Evolutionary conservation across 92 coral and sea anemone species (phyloP).

Genomic region (Zoanthus solanderi): DNA sequence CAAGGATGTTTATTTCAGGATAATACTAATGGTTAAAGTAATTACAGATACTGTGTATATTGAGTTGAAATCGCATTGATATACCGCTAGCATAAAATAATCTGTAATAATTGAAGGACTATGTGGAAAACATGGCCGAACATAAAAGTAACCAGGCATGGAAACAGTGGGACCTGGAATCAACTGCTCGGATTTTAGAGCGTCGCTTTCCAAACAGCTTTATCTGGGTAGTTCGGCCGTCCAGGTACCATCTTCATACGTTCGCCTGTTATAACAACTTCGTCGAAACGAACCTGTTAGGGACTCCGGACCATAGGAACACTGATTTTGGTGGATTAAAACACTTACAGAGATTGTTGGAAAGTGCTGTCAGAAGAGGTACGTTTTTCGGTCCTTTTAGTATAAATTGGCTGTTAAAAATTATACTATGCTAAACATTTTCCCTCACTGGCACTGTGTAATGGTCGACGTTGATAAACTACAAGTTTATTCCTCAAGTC

Average conservation of each 20-base stretch:
- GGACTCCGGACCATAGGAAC: slow-evolving; percentile 94
- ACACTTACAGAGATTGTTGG: slow-evolving; percentile 76
- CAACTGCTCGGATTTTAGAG: slow-evolving; percentile 84
- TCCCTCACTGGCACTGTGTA: no score
- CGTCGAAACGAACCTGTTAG: slow-evolving; percentile 84
- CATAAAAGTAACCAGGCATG: slow-evolving; percentile 83
- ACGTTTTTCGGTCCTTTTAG: neutral
- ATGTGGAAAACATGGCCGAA: slow-evolving; percentile 86
- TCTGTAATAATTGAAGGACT: slow-evolving; percentile 67
- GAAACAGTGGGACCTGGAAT: slow-evolving; percentile 94
- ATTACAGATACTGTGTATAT: neutral
- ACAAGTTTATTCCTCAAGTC: no score
- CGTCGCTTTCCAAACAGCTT: slow-evolving; percentile 91
- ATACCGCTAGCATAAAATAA: neutral
- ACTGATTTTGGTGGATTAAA: slow-evolving; percentile 78
- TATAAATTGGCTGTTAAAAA: no score
- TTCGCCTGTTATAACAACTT: slow-evolving; percentile 94
- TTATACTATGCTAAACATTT: no score
- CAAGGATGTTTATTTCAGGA: no score
- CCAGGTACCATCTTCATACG: slow-evolving; percentile 80
- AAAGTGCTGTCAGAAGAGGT: slow-evolving; percentile 82
- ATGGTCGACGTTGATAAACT: no score
- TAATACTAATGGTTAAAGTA: no score
- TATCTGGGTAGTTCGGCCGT: slow-evolving; percentile 94
- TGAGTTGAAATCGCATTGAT: neutral